Conservation (phyloP, 1,140 invertebrate species). For the Philopotamus ludificatus region DNA sequence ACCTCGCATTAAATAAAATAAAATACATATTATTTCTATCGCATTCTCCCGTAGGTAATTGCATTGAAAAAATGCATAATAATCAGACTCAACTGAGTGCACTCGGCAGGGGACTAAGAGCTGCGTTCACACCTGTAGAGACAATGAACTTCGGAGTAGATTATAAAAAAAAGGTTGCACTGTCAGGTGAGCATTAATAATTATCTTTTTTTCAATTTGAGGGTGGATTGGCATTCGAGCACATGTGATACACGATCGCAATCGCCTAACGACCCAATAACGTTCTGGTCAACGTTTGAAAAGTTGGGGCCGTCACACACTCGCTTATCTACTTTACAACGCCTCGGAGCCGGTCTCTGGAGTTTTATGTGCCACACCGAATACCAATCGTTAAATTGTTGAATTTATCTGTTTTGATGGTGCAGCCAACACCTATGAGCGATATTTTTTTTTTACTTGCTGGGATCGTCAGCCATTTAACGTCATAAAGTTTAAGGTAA, state of each 20-base stretch:
- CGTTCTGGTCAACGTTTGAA: too few relatives aligned
- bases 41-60: neutral
- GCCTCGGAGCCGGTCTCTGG: neutral
- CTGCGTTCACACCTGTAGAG: neutral
- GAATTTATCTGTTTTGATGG: constrained; percentile 6
- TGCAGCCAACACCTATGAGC: neutral
- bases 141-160: neutral
- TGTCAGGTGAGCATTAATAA: too few relatives aligned
- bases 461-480: neutral
- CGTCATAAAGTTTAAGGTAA: neutral
- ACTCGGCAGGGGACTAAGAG: neutral
- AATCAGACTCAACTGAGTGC: neutral
- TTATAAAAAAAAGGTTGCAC: too few relatives aligned
- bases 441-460: neutral
- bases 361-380: neutral
- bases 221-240: too few relatives aligned
- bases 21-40: too few relatives aligned
- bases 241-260: too few relatives aligned
- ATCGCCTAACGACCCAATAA: too few relatives aligned
- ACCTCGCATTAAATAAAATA: too few relatives aligned
- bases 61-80: neutral
- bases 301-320: neutral
- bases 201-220: too few relatives aligned
- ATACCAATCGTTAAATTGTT: constrained; percentile 2
- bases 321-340: neutral